These are phyloP conservation scores for Diarsia mendica DNA, from an alignment of 2,888 invertebrate species.

Conservation along the genomic window DNA sequence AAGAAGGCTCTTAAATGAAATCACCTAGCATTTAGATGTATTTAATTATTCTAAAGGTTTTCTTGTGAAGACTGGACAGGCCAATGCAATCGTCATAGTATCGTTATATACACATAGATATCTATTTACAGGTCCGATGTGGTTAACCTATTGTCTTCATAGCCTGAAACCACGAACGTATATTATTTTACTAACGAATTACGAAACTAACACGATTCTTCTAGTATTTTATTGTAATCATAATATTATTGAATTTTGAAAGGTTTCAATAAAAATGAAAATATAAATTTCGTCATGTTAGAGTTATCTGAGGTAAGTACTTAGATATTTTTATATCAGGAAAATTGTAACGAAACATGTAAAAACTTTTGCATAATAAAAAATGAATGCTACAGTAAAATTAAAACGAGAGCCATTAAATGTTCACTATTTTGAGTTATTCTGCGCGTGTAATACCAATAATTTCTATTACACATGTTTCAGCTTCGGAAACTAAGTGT, in stretches of 20 bases:
- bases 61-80: neutral
- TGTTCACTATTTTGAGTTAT: too few species aligned
- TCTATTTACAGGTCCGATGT: conserved; percentile 37
- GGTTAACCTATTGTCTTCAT: conserved; percentile 49
- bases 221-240: neutral
- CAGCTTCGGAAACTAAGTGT: neutral
- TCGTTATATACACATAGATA: conserved; percentile 16
- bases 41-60: neutral
- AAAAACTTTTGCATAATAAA: too few species aligned
- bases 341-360: too few species aligned
- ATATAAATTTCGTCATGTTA: too few species aligned
- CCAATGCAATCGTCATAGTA: conserved; percentile 23
- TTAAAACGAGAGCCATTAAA: too few species aligned
- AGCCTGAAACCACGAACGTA: conserved; percentile 8
- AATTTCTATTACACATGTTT: neutral
- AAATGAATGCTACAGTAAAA: too few species aligned
- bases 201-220: neutral
- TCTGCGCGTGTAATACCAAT: too few species aligned
- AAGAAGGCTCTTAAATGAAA: neutral
- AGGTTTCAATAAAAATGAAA: too few species aligned
- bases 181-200: conserved; percentile 24
- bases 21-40: neutral
- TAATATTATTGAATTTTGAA: neutral
- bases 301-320: too few species aligned
- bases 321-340: too few species aligned